Base-by-base conservation (phyloP, 2,113 vertebrate genomes). In the Albula goreensis region DNA sequence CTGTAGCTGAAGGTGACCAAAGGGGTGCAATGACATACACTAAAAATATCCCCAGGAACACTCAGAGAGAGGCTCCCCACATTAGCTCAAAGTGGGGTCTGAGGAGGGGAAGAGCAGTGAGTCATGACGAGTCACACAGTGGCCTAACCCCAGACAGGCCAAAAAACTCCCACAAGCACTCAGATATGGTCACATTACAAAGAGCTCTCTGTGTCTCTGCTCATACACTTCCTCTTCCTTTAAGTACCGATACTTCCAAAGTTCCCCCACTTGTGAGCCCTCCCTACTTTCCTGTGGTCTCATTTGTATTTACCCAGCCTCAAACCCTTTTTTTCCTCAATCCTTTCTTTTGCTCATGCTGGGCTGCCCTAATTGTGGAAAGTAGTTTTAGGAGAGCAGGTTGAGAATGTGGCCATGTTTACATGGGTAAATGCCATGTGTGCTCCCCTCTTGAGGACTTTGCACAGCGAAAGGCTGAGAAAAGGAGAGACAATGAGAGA, bases 351-450 rank as follows among this genome's bases (percentile, higher is more conserved):
- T 56, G 8, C 57, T 51, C 41, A 15, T 49, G 60, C 48, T 9
- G 4, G n/a, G 25, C n/a, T 19, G 70, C 81, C 84, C 85, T 83
- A 50, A 7, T 85, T 80, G 41, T 8, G 13, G 85, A 79, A 74
- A 86, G 63, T 66, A 70, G 66, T 52, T 84, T 50, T 49, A 56
- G 56, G 22, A 53, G 85, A 66, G 48, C 15, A 49, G 60, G 50
- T 82, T 49, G 82, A 48, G 66, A 63, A 81, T 82, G 60, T 77
- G 80, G 50, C 19, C 12, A 51, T 90, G n/a, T 91, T 91, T 89
- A 86, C 88, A 22, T 85, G 70, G 80, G 79, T 80, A 50, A 19
- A 41, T 2, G 17, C 60, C 22, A 50, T 90, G 88, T 90, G 87
- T 89, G 86, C 48, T 48, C 22, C 78, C 49, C 78, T n/a, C 79